Percentiles rank a stretch among this genome's conserved stretches.
phyloP scores from a whole-genome alignment of 2,888 invertebrate genomes.

The Biston stratarius region DNA sequence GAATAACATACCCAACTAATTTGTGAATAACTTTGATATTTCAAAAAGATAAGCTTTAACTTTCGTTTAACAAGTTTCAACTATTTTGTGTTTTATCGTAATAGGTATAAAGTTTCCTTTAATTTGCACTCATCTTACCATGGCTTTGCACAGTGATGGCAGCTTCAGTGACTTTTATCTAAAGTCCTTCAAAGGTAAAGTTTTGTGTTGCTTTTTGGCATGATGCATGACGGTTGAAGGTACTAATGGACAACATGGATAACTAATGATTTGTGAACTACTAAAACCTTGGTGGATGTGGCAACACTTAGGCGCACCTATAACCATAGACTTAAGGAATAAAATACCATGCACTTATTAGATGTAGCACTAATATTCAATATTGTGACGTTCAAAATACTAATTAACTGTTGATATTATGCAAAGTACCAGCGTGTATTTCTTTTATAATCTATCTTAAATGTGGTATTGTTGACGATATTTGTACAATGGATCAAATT shows the following conservation, averaged over 20 bases:
- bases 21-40: conserved; percentile 51
- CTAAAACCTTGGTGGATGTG: conserved; percentile 38
- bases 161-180: conserved; percentile 74
- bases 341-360: conserved; percentile 74
- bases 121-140: conserved; percentile 74
- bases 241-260: conserved; percentile 52
- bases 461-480: neutral
- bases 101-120: conserved; percentile 59
- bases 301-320: conserved; percentile 43
- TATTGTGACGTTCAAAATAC: conserved; percentile 13
- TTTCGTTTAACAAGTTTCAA: conserved; percentile 43
- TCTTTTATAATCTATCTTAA: conserved; percentile 3
- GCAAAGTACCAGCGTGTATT: neutral
- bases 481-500: neutral
- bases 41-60: conserved; percentile 44
- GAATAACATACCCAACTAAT: conserved; percentile 68
- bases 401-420: conserved; percentile 1
- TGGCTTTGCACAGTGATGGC: conserved; percentile 82
- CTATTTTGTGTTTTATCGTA: conserved; percentile 54
- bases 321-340: conserved; percentile 52
- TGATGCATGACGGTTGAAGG: conserved; percentile 63
- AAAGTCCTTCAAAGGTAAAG: conserved; percentile 80
- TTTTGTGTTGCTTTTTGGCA: conserved; percentile 84
- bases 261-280: conserved; percentile 25
- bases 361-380: conserved; percentile 17